Evolutionary conservation across 2,888 invertebrate species (phyloP).

Genomic region (Schrankia costaestrigalis): DNA sequence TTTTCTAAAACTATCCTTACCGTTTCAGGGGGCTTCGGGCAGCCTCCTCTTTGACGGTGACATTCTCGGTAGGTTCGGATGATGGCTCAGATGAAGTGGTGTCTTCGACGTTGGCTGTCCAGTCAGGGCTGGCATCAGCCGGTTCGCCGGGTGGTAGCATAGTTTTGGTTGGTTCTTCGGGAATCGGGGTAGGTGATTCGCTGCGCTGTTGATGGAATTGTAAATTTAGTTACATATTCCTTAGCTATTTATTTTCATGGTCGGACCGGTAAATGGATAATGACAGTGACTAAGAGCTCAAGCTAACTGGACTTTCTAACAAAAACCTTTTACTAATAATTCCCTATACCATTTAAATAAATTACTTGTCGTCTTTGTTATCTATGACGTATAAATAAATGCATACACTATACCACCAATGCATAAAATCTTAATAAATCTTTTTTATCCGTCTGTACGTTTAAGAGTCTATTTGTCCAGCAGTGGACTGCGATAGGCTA

Average conservation of each 20-base stretch:
- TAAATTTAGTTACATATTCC: background rate
- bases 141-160: constrained; percentile 40
- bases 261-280: background rate
- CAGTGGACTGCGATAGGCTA: too few relatives aligned
- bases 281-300: too few relatives aligned
- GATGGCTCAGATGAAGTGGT: constrained; percentile 57
- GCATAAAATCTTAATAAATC: too few relatives aligned
- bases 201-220: constrained; percentile 49
- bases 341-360: too few relatives aligned
- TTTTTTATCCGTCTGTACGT: too few relatives aligned
- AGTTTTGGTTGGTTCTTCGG: constrained; percentile 38
- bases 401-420: too few relatives aligned
- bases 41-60: constrained; percentile 52
- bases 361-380: too few relatives aligned
- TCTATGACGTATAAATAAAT: too few relatives aligned
- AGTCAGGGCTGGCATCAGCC: constrained; percentile 50
- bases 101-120: constrained; percentile 66
- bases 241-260: background rate
- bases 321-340: too few relatives aligned
- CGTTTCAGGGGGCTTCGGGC: constrained; percentile 66
- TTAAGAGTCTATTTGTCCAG: too few relatives aligned
- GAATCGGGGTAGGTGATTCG: constrained; percentile 60
- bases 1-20: constrained; percentile 27
- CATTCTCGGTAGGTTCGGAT: constrained; percentile 37
- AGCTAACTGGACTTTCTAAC: too few relatives aligned